Percentiles rank a stretch among this genome's conserved stretches.
These are phyloP conservation scores for Trisateles emortualis DNA, from an alignment of 2,888 invertebrate species.

Conservation along the genomic window DNA sequence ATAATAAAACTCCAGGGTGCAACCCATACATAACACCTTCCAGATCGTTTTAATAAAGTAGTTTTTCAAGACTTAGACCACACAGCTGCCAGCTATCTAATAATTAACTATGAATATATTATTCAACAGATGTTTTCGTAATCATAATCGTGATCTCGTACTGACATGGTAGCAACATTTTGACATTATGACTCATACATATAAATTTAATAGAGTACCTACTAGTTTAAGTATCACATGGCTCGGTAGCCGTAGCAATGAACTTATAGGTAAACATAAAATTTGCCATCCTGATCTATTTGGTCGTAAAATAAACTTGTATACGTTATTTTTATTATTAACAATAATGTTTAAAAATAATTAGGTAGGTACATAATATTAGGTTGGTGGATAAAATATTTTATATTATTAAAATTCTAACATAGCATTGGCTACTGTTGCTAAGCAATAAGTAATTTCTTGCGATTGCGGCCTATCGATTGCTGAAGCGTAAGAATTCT, in stretches of 20 bases:
- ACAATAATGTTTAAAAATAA: background rate
- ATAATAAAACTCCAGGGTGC: no score
- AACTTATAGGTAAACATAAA: background rate
- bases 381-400: no score
- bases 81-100: background rate
- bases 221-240: background rate
- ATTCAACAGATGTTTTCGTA: conserved; percentile 35
- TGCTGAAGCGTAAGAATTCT: no score
- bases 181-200: conserved; percentile 40
- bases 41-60: background rate
- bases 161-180: conserved; percentile 30
- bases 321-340: background rate
- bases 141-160: conserved; percentile 30
- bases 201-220: background rate
- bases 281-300: conserved; percentile 4
- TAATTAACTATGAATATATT: conserved; percentile 25
- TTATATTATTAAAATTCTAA: no score
- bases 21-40: no score
- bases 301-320: background rate
- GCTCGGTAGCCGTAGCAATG: background rate
- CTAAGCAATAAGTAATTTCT: no score
- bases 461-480: no score
- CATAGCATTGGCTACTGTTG: no score
- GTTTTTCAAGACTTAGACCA: conserved; percentile 6
- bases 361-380: background rate